Conservation (phyloP, 2,888 invertebrate species). For the Spodoptera exigua region DNA sequence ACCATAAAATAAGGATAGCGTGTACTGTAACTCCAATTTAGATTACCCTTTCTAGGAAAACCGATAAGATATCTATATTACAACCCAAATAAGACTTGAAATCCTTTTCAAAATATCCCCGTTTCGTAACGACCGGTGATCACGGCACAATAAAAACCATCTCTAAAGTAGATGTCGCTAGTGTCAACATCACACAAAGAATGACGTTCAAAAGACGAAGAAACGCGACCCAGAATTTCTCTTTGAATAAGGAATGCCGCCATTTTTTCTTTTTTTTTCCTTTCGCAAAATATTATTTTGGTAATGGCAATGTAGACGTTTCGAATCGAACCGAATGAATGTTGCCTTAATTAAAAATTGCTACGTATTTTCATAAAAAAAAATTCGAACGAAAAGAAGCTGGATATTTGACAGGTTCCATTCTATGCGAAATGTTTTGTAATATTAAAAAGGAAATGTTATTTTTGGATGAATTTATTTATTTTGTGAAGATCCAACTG, state of each 20-base stretch:
- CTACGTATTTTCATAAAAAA: slow-evolving; percentile 10
- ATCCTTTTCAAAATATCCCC: neutral
- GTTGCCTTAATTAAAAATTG: slow-evolving; percentile 39
- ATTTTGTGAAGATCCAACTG: too few relatives aligned
- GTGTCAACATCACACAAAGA: slow-evolving; percentile 54
- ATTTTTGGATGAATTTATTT: too few relatives aligned
- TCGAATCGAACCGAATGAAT: slow-evolving; percentile 35
- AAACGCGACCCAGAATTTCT: slow-evolving; percentile 51
- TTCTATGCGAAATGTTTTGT: neutral
- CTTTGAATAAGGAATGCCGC: slow-evolving; percentile 31
- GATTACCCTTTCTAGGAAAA: too few relatives aligned
- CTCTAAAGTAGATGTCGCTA: slow-evolving; percentile 35
- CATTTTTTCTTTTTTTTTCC: slow-evolving; percentile 18
- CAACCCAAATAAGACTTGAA: slow-evolving; percentile 1
- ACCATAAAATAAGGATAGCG: too few relatives aligned
- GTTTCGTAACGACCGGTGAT: slow-evolving; percentile 20
- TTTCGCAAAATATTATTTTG: slow-evolving; percentile 28
- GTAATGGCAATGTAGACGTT: slow-evolving; percentile 45
- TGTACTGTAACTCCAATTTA: too few relatives aligned
- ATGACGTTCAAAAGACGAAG: slow-evolving; percentile 41
- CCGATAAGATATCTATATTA: neutral
- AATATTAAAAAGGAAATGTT: neutral
- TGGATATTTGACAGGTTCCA: neutral
- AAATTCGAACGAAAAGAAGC: neutral
- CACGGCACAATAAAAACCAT: slow-evolving; percentile 39